A percentile compares a stretch with the other conserved stretches of the same genome.
Evolutionary conservation across 2,113 vertebrate species (phyloP).

Genomic region (Acanthisitta chloris): DNA sequence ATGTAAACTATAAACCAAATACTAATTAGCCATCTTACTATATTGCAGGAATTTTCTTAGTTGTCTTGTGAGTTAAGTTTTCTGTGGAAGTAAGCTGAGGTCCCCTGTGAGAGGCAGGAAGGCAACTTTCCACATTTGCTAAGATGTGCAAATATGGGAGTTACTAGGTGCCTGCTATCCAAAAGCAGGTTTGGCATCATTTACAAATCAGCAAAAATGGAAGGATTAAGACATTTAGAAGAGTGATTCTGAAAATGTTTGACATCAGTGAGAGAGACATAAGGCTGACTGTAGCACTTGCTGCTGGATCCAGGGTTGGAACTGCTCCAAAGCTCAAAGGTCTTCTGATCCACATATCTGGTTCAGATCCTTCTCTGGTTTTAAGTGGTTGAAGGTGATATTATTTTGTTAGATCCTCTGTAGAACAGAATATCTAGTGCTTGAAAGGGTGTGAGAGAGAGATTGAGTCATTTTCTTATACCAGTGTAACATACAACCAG

Average conservation of each 20-base stretch:
- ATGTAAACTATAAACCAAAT: conserved; percentile 71
- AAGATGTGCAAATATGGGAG: conserved; percentile 42
- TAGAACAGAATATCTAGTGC: not conserved
- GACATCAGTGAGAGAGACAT: not conserved
- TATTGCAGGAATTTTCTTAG: conserved; percentile 50
- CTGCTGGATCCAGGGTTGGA: accelerated
- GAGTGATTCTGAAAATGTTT: conserved; percentile 46
- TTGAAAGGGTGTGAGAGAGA: not conserved
- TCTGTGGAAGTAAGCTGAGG: conserved; percentile 38
- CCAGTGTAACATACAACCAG: not conserved
- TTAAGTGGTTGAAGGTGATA: not conserved
- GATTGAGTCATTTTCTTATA: not conserved
- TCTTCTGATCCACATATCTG: not conserved
- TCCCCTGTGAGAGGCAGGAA: conserved; percentile 21
- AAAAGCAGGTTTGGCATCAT: conserved; percentile 52
- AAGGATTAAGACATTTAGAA: conserved; percentile 19
- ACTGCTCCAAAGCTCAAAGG: not conserved
- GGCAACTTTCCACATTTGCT: conserved; percentile 16
- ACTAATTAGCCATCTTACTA: conserved; percentile 66
- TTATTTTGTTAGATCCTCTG: not conserved
- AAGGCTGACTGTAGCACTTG: not conserved
- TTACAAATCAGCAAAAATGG: conserved; percentile 59
- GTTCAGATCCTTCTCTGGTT: not conserved
- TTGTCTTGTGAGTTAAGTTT: conserved; percentile 61
- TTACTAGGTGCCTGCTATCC: conserved; percentile 25